Evolutionary conservation across 92 coral and sea anemone genomes (phyloP).

Genomic region (Hydrozoanthus gracilis): DNA sequence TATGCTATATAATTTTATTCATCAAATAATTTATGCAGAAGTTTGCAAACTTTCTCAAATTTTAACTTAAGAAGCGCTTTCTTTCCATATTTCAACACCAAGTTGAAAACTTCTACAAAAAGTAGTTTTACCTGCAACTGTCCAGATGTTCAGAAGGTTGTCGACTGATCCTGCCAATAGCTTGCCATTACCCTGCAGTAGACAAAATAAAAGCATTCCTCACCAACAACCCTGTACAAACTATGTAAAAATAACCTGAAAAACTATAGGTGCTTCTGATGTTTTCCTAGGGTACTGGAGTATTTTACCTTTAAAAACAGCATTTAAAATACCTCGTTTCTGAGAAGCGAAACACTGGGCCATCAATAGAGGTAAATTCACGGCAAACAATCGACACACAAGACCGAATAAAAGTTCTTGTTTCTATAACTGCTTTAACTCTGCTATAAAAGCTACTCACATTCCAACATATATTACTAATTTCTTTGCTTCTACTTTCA

Average conservation of each 20-base stretch:
- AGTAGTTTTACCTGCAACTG: constrained; percentile 62
- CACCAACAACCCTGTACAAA: background rate
- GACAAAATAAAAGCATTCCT: background rate
- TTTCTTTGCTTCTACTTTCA: constrained; percentile 58
- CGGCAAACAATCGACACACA: no score
- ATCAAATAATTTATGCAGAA: no score
- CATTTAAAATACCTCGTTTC: no score
- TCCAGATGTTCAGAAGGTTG: constrained; percentile 78
- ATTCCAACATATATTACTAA: constrained; percentile 76
- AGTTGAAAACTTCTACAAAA: background rate
- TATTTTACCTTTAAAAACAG: no score
- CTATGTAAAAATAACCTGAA: background rate
- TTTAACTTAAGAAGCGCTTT: no score
- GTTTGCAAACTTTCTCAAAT: no score
- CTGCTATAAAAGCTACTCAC: constrained; percentile 51
- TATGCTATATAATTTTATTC: no score
- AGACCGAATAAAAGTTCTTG: background rate
- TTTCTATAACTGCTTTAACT: background rate
- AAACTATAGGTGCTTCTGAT: background rate
- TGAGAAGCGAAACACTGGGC: no score
- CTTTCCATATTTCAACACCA: background rate
- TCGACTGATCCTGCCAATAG: constrained; percentile 81
- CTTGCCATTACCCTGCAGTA: constrained; percentile 78
- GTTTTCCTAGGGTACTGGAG: no score
- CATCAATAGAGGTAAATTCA: no score